phyloP scores from a whole-genome alignment of 2,797 vertebrate species.

The Microctenopoma steveboyesi region DNA sequence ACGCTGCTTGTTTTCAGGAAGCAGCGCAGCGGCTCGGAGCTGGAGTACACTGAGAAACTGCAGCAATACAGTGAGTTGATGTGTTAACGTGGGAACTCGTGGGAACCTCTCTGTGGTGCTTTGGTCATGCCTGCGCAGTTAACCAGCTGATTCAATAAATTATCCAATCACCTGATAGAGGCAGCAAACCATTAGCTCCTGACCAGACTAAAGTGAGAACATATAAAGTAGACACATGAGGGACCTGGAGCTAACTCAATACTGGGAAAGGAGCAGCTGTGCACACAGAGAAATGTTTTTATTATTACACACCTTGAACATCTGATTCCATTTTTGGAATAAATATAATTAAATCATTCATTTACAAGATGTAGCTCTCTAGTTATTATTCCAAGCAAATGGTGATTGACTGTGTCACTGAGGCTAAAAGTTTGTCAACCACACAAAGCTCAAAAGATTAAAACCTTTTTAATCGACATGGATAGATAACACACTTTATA shows the following conservation, averaged over 20 bases:
- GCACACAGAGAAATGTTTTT: slow-evolving; percentile 5
- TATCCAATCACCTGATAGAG: slow-evolving; percentile 66
- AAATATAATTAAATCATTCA: background rate
- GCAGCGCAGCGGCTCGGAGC: slow-evolving; percentile 91
- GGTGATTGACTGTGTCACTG: too few relatives aligned
- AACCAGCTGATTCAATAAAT: slow-evolving; percentile 72
- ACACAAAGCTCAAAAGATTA: too few relatives aligned
- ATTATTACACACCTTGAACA: background rate
- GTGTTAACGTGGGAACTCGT: slow-evolving; percentile 39
- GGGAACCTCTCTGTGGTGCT: slow-evolving; percentile 19
- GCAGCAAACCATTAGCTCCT: slow-evolving; percentile 47
- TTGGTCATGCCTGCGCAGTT: slow-evolving; percentile 65
- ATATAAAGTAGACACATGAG: slow-evolving; percentile 9
- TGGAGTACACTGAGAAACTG: slow-evolving; percentile 97
- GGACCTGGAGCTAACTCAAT: background rate
- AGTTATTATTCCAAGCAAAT: background rate
- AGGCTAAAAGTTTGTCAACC: too few relatives aligned
- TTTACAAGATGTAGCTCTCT: background rate
- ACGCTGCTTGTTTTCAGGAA: slow-evolving; percentile 86
- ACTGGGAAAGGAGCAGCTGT: slow-evolving; percentile 1
- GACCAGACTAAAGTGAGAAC: slow-evolving; percentile 1
- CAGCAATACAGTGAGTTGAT: slow-evolving; percentile 95
- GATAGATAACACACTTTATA: background rate
- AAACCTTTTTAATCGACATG: background rate
- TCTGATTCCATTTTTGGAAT: background rate